Evolutionary conservation across 2,797 vertebrate genomes (phyloP).

Genomic region (Tokudaia muenninki): DNA sequence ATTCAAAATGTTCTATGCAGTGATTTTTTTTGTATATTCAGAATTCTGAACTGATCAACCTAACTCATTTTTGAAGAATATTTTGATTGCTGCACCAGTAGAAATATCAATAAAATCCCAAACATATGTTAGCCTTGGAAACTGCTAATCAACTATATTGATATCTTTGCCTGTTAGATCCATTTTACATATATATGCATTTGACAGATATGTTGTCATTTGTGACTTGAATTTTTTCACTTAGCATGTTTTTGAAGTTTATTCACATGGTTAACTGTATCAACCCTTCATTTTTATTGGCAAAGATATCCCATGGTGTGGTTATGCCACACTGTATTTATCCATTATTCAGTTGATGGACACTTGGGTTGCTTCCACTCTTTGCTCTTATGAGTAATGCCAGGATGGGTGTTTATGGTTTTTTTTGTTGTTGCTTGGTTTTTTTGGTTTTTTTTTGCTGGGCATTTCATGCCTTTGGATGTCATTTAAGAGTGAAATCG

Average conservation of each 20-base stretch:
- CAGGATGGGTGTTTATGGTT: neutral
- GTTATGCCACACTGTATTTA: too few species aligned
- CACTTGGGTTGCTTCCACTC: neutral
- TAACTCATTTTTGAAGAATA: neutral
- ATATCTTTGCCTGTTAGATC: neutral
- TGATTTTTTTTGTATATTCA: neutral
- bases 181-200: neutral
- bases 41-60: neutral
- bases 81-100: neutral
- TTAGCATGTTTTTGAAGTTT: neutral
- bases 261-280: neutral
- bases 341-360: neutral
- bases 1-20: neutral
- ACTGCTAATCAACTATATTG: neutral
- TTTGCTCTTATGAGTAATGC: neutral
- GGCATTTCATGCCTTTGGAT: neutral
- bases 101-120: neutral
- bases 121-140: neutral
- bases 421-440: too few species aligned
- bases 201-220: neutral
- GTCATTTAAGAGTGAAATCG: neutral
- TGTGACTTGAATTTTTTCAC: neutral
- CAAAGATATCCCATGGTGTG: too few species aligned
- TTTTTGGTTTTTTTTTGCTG: neutral
- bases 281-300: neutral